Percentiles rank a stretch among this genome's conserved stretches.
phyloP scores from a whole-genome alignment of 2,797 vertebrate species.

The Hyperoplus lanceolatus region DNA sequence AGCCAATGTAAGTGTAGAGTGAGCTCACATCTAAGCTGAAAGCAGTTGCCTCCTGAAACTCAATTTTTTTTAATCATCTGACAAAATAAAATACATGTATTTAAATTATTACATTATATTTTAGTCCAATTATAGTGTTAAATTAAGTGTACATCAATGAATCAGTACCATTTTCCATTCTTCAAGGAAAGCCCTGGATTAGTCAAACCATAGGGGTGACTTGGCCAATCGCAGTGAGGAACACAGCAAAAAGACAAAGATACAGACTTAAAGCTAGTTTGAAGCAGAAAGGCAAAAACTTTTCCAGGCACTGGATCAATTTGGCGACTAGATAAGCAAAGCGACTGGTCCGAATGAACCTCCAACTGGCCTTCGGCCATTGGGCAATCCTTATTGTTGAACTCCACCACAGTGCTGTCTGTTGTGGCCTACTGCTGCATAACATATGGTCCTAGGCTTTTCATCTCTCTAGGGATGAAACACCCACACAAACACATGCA shows the following conservation, averaged over 20 bases:
- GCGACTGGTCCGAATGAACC: constrained; percentile 54
- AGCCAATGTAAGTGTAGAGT: neutral
- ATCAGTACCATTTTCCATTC: neutral
- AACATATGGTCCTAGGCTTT: constrained; percentile 77
- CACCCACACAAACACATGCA: constrained; percentile 76
- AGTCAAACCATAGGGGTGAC: constrained; percentile 14
- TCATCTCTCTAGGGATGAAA: constrained; percentile 78
- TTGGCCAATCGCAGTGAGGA: constrained; percentile 6
- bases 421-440: constrained; percentile 77
- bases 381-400: constrained; percentile 66
- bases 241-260: constrained; percentile 31
- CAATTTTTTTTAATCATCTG: neutral
- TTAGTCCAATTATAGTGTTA: neutral
- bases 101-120: neutral
- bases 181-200: constrained; percentile 15
- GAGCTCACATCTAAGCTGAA: neutral
- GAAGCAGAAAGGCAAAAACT: constrained; percentile 33
- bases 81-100: neutral
- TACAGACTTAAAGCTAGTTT: constrained; percentile 27
- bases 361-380: constrained; percentile 65
- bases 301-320: constrained; percentile 44
- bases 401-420: constrained; percentile 63
- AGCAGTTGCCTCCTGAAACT: neutral
- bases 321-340: constrained; percentile 57
- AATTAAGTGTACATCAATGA: neutral